phyloP scores from a whole-genome alignment of 2,888 invertebrate species.

The Epistrophe grossulariae region DNA sequence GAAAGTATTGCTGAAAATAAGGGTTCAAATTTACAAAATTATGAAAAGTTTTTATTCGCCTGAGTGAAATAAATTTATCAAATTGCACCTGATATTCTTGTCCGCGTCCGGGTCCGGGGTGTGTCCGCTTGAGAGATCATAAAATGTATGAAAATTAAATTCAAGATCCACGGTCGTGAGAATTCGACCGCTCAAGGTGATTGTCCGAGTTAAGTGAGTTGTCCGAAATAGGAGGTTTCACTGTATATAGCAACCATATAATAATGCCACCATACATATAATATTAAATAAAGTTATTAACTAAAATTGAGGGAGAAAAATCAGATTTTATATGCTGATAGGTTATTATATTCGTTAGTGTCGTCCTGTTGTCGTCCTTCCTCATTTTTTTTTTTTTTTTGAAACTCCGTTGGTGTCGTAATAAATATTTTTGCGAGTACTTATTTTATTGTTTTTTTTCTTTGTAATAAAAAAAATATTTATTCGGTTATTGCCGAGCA shows the following conservation, averaged over 20 bases:
- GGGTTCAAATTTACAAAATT: too few relatives aligned
- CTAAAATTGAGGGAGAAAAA: background rate
- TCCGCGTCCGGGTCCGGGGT: too few relatives aligned
- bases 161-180: too few relatives aligned
- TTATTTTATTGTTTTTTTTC: conserved; percentile 3
- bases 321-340: background rate
- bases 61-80: too few relatives aligned
- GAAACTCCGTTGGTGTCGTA: background rate
- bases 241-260: conserved; percentile 4
- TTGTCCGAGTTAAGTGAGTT: too few relatives aligned
- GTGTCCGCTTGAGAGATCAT: too few relatives aligned
- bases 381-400: background rate
- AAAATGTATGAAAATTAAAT: too few relatives aligned
- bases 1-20: too few relatives aligned
- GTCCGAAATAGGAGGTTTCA: too few relatives aligned
- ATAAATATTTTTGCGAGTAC: conserved; percentile 5
- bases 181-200: too few relatives aligned
- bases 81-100: too few relatives aligned
- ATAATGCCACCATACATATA: background rate
- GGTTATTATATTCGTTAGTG: background rate
- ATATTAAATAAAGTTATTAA: conserved; percentile 13
- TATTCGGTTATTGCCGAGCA: conserved; percentile 3
- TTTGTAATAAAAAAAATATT: conserved; percentile 6
- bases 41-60: too few relatives aligned
- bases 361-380: background rate